A percentile compares a stretch with the other conserved stretches of the same genome.
These are phyloP conservation scores for Drosophila bipectinata DNA, from an alignment of 1,140 invertebrate genomes.

Conservation along the genomic window DNA sequence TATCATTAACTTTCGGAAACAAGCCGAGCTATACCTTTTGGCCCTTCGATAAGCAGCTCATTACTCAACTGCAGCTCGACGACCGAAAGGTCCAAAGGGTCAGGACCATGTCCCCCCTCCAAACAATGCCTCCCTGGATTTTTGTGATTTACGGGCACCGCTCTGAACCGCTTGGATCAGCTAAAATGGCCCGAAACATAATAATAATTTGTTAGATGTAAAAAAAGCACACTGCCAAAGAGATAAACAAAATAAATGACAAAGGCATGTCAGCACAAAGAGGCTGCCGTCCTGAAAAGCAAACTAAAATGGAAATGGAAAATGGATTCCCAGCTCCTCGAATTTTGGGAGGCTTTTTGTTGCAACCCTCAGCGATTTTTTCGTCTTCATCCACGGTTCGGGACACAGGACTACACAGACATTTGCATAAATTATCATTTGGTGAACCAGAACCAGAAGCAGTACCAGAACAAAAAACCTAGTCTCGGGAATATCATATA, in stretches of 20 bases:
- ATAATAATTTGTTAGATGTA: slow-evolving; percentile 77
- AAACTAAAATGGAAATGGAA: slow-evolving; percentile 65
- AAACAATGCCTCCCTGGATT: slow-evolving; percentile 15
- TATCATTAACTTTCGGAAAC: slow-evolving; percentile 58
- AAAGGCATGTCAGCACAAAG: slow-evolving; percentile 77
- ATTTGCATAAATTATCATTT: slow-evolving; percentile 82
- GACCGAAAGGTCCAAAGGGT: slow-evolving; percentile 34
- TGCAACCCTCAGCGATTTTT: slow-evolving; percentile 74
- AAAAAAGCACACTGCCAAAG: slow-evolving; percentile 56
- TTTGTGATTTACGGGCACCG: slow-evolving; percentile 58
- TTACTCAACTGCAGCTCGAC: slow-evolving; percentile 65
- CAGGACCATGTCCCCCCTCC: slow-evolving; percentile 1
- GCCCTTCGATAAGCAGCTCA: slow-evolving; percentile 72
- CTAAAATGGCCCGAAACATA: slow-evolving; percentile 71
- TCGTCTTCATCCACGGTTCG: slow-evolving; percentile 16
- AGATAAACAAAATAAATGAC: slow-evolving; percentile 82
- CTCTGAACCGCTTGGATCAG: slow-evolving; percentile 62
- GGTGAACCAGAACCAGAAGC: slow-evolving; percentile 49
- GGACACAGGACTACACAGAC: slow-evolving; percentile 57
- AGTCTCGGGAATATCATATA: slow-evolving; percentile 15
- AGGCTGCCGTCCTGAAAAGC: slow-evolving; percentile 31
- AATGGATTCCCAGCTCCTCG: slow-evolving; percentile 28
- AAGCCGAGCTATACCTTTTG: slow-evolving; percentile 53
- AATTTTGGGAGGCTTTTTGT: slow-evolving; percentile 41
- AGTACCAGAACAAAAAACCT: slow-evolving; percentile 40